Conservation (phyloP, 2,888 invertebrate genomes). For the Dichetophora obliterata region DNA sequence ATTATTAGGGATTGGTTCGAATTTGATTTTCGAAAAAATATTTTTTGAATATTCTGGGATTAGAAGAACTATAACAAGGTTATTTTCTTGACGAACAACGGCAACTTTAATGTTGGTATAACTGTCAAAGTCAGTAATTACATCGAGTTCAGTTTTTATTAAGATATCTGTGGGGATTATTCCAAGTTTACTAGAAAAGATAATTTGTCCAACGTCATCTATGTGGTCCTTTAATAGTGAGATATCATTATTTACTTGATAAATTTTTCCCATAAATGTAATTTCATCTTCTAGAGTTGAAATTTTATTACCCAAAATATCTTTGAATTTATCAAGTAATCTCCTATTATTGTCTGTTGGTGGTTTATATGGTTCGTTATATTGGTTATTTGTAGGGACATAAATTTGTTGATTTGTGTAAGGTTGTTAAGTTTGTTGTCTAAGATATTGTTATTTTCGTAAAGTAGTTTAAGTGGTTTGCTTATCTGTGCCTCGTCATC, state of each 20-base stretch:
- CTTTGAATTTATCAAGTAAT: slow-evolving; percentile 45
- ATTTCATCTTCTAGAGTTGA: slow-evolving; percentile 47
- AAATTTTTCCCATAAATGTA: slow-evolving; percentile 42
- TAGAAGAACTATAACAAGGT: slow-evolving; percentile 38
- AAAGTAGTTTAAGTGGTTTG: slow-evolving; percentile 23
- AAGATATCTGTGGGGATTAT: slow-evolving; percentile 46
- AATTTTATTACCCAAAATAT: slow-evolving; percentile 40
- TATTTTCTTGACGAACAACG: slow-evolving; percentile 36
- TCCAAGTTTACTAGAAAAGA: slow-evolving; percentile 47
- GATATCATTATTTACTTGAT: slow-evolving; percentile 47
- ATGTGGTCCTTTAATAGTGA: slow-evolving; percentile 41
- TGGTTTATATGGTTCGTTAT: slow-evolving; percentile 47
- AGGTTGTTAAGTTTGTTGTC: slow-evolving; percentile 30
- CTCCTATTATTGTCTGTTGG: slow-evolving; percentile 44
- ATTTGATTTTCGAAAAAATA: slow-evolving; percentile 35
- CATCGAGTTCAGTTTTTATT: slow-evolving; percentile 39
- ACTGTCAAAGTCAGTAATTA: slow-evolving; percentile 45
- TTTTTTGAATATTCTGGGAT: slow-evolving; percentile 38
- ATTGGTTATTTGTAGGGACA: slow-evolving; percentile 45
- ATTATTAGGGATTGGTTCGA: slow-evolving; percentile 40
- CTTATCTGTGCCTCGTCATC: slow-evolving; percentile 43
- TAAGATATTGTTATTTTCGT: slow-evolving; percentile 31
- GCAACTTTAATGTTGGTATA: slow-evolving; percentile 42
- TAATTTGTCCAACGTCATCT: slow-evolving; percentile 43
- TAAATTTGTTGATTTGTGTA: slow-evolving; percentile 28